Evolutionary conservation across 1,140 invertebrate genomes (phyloP), one percentile per base, ranked within the genome.

Genomic region (Zaprionus kolodkinae): DNA sequence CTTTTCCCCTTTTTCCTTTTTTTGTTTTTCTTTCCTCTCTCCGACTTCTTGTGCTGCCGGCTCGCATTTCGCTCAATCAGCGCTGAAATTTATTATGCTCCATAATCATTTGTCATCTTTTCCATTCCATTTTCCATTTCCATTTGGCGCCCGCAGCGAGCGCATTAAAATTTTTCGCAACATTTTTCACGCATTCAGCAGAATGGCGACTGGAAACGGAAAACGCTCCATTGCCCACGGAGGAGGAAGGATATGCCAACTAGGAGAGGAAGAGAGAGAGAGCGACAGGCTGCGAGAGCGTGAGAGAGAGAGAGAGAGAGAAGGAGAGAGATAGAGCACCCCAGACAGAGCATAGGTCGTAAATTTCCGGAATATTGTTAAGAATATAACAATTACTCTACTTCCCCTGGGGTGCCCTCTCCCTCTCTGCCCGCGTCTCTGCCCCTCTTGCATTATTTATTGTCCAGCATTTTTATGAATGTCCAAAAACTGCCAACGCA

Each of bases 51-150:
- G 62, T 48, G 30, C 57, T 40, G 38, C 13, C 17, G 33, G 60
- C 57, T 77, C 60, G 75, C 78, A 85, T 85, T 86, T 79, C 85
- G 81, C 85, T 88, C 85, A 88, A 88, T 88, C 85, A 88, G 85
- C 75, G 75, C 63, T 66, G 75, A 72, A 88, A 88, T 88, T 88
- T 88, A 88, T 88, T 85, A 79, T 85, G 67, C 75, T 77, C 85
- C 85, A 88, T 89, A 89, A 88, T 88, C 85, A 88, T 88, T 88
- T 88, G 85, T 88, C 85, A 88, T 88, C 78, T 81, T 64, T 64
- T 74, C 33, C 80, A 79, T 86, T 71, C 50, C 80, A 76, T 76
- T 82, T 79, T 43, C 72, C 66, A 55, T 71, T 75, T 79, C 73
- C 81, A 85, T 84, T 89, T 83, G 70, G 70, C 69, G 85, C 84